Evolutionary conservation across 2,113 vertebrate species (phyloP).

Genomic region (Actenoides hombroni): DNA sequence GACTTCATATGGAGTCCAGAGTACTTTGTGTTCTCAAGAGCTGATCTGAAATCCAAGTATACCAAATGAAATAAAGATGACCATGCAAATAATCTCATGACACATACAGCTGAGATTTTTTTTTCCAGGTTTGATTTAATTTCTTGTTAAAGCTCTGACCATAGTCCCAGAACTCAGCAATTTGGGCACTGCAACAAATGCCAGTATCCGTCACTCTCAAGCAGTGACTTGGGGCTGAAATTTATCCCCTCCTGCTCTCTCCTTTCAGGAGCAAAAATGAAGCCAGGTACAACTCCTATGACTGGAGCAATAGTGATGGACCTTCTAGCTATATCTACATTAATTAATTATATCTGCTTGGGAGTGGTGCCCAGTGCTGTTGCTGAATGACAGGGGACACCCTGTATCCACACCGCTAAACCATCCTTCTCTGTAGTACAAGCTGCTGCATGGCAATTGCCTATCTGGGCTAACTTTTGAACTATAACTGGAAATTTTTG

Average conservation of each 20-base stretch:
- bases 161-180: not conserved
- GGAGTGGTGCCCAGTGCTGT: not conserved
- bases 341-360: not conserved
- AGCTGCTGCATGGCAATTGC: not conserved
- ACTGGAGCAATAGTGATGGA: not conserved
- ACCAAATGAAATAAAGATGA: not conserved
- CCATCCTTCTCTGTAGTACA: not conserved
- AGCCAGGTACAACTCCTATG: not conserved
- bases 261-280: not conserved
- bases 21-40: conserved; percentile 9
- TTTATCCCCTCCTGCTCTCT: not conserved
- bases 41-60: not conserved
- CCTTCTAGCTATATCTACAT: not conserved
- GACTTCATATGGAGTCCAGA: conserved; percentile 21
- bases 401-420: not conserved
- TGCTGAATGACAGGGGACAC: not conserved
- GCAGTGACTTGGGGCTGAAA: not conserved
- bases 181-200: not conserved
- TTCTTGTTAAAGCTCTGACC: not conserved
- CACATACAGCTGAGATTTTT: not conserved
- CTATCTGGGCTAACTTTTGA: not conserved
- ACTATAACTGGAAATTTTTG: not conserved
- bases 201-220: not conserved
- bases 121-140: not conserved
- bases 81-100: not conserved